phyloP scores from a whole-genome alignment of 2,113 vertebrate species.

The Hemiscyllium ocellatum region DNA sequence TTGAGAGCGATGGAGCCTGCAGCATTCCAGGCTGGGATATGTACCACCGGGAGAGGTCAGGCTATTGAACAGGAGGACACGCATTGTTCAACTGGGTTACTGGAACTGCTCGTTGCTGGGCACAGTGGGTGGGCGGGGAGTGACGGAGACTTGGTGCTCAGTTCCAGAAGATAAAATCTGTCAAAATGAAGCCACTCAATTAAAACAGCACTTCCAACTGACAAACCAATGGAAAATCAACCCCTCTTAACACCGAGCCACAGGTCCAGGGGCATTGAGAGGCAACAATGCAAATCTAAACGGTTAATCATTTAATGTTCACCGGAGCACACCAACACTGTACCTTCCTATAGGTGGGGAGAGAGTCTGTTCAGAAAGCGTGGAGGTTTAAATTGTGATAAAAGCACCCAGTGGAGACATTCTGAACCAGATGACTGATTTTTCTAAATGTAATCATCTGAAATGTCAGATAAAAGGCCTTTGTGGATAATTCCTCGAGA shows the following conservation, averaged over 20 bases:
- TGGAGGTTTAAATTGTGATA: neutral
- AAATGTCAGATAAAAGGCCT: neutral
- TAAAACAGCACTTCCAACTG: neutral
- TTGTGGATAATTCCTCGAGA: neutral
- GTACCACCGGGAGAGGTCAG: neutral
- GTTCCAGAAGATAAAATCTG: neutral
- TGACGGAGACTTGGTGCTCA: neutral
- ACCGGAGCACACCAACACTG: neutral
- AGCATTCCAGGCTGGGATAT: too few species aligned
- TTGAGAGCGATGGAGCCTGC: too few species aligned
- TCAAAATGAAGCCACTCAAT: too few species aligned
- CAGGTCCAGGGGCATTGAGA: neutral
- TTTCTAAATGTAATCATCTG: slow-evolving; percentile 27
- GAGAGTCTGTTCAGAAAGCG: neutral
- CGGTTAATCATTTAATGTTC: neutral
- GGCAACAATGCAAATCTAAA: neutral
- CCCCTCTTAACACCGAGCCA: neutral
- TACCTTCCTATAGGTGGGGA: neutral
- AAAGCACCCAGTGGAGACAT: neutral
- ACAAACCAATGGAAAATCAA: neutral
- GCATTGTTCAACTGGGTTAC: too few species aligned
- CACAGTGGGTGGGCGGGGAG: neutral
- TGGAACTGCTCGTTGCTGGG: neutral
- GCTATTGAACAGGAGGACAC: neutral
- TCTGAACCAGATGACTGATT: neutral